Evolutionary conservation across 2,888 invertebrate genomes (phyloP).

Genomic region (Dorcus hopei): DNA sequence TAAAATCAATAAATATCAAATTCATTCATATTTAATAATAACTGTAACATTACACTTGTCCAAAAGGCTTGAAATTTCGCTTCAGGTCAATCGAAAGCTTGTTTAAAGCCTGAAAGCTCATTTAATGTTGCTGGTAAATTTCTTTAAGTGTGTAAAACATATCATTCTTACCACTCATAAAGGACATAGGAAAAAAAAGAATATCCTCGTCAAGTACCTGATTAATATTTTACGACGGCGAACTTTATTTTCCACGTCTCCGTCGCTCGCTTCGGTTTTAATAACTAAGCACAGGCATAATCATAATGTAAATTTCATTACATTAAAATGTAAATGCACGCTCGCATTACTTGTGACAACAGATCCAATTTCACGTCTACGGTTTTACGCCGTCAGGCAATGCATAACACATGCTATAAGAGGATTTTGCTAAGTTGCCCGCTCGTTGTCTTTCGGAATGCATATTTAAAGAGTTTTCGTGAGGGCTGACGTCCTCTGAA

Average conservation of each 20-base stretch:
- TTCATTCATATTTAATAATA: too few relatives aligned
- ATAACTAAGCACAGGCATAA: too few relatives aligned
- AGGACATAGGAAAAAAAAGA: background rate
- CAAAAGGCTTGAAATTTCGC: too few relatives aligned
- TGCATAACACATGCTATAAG: slow-evolving; percentile 27
- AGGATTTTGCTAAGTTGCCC: slow-evolving; percentile 16
- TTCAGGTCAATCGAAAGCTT: too few relatives aligned
- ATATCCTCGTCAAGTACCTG: background rate
- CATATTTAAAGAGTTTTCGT: slow-evolving; percentile 23
- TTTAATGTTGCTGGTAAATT: too few relatives aligned
- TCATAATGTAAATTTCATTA: background rate
- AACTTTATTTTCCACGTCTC: background rate
- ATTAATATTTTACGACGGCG: background rate
- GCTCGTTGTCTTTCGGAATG: slow-evolving; percentile 14
- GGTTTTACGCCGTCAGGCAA: slow-evolving; percentile 4
- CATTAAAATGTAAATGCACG: background rate
- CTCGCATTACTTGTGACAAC: slow-evolving; percentile 6
- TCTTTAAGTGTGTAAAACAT: too few relatives aligned
- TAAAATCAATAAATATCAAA: too few relatives aligned
- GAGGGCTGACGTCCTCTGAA: slow-evolving; percentile 5
- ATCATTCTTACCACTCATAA: too few relatives aligned
- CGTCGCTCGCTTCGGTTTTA: background rate
- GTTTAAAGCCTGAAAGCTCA: too few relatives aligned
- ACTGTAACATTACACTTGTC: too few relatives aligned
- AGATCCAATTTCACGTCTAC: slow-evolving; percentile 11